Percentiles rank a stretch among this genome's conserved stretches.
phyloP scores from a whole-genome alignment of 2,888 invertebrate species.

The Netelia inedita region DNA sequence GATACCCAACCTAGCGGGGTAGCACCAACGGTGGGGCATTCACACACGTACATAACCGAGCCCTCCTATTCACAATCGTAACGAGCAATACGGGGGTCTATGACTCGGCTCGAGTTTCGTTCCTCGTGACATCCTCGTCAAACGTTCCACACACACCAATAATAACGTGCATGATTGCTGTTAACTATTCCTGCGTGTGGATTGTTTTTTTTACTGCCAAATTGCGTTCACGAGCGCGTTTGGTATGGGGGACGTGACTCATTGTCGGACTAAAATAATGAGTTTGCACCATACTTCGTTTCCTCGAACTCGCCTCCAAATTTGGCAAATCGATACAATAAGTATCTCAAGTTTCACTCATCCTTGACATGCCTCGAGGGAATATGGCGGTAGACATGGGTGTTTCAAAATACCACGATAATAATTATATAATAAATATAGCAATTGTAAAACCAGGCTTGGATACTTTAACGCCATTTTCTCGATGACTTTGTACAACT shows the following conservation, averaged over 20 bases:
- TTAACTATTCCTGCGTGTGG: conserved; percentile 18
- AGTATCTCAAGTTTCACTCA: not conserved
- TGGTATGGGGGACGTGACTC: conserved; percentile 29
- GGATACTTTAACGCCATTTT: too few species aligned
- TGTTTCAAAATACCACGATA: too few species aligned
- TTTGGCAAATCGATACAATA: conserved; percentile 3
- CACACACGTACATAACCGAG: conserved; percentile 22
- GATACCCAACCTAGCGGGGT: conserved; percentile 1
- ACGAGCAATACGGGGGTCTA: conserved; percentile 2
- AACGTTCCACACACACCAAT: conserved; percentile 46
- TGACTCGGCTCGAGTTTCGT: conserved; percentile 45
- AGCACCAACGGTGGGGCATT: conserved; percentile 23
- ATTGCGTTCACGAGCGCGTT: conserved; percentile 1
- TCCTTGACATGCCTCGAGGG: not conserved
- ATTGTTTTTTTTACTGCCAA: not conserved
- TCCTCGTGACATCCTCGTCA: conserved; percentile 23
- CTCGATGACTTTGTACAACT: too few species aligned
- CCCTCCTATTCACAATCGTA: not conserved
- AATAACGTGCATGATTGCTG: conserved; percentile 21
- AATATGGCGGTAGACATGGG: too few species aligned
- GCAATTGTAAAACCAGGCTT: too few species aligned
- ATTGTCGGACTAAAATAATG: conserved; percentile 7
- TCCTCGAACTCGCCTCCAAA: not conserved
- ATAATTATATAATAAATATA: too few species aligned
- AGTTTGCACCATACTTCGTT: conserved; percentile 7